These are phyloP conservation scores for Calephelis perditalis DNA, from an alignment of 2,888 invertebrate species.

Conservation along the genomic window DNA sequence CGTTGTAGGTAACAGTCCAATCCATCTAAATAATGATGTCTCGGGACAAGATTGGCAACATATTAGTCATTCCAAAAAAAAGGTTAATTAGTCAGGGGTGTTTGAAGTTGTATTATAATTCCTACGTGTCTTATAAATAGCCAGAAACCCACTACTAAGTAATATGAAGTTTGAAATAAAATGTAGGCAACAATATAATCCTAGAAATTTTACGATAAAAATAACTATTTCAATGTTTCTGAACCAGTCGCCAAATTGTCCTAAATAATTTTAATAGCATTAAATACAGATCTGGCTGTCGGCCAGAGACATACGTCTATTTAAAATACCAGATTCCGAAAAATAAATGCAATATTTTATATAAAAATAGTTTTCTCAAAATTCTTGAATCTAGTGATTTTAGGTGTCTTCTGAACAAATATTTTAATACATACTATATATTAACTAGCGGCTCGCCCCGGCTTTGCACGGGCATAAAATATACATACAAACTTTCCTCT, in stretches of 20 bases:
- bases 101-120: too few relatives aligned
- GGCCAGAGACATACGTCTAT: conserved; percentile 61
- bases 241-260: conserved; percentile 68
- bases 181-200: conserved; percentile 32
- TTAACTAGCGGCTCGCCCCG: too few relatives aligned
- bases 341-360: conserved; percentile 1
- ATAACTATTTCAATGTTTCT: conserved; percentile 61
- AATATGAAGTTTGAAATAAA: conserved; percentile 26
- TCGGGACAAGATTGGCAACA: too few relatives aligned
- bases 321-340: conserved; percentile 38
- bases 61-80: too few relatives aligned
- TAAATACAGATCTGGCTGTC: conserved; percentile 58
- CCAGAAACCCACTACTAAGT: background rate
- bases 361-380: conserved; percentile 1
- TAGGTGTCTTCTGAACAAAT: too few relatives aligned
- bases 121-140: too few relatives aligned
- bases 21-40: too few relatives aligned
- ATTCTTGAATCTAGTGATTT: background rate
- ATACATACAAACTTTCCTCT: too few relatives aligned
- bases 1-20: too few relatives aligned
- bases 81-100: too few relatives aligned
- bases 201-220: conserved; percentile 58
- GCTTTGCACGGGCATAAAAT: too few relatives aligned
- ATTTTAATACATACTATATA: too few relatives aligned
- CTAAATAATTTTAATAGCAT: conserved; percentile 71